phyloP scores from a whole-genome alignment of 2,888 invertebrate genomes.

The Troides helena region DNA sequence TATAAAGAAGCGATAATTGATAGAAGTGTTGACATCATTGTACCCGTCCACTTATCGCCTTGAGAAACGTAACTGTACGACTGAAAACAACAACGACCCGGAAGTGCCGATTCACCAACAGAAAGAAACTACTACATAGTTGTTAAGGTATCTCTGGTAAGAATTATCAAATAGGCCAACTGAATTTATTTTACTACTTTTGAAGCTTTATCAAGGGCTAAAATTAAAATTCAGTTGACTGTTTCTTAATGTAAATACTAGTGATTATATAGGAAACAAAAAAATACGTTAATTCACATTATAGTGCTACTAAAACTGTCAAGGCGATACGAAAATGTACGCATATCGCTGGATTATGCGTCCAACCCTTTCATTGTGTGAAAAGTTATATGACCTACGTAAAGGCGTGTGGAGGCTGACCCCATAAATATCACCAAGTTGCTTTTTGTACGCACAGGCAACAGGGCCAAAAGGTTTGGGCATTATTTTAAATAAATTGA shows the following conservation, averaged over 20 bases:
- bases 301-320: conserved; percentile 8
- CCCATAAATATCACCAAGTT: conserved; percentile 28
- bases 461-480: conserved; percentile 16
- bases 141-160: too few relatives aligned
- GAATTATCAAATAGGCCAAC: too few relatives aligned
- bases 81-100: too few relatives aligned
- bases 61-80: too few relatives aligned
- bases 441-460: conserved; percentile 25
- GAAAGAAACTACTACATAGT: too few relatives aligned
- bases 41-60: too few relatives aligned
- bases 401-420: conserved; percentile 13
- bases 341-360: conserved; percentile 16
- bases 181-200: too few relatives aligned
- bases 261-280: background rate
- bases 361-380: conserved; percentile 28
- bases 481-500: conserved; percentile 27
- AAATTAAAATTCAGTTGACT: too few relatives aligned
- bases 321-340: conserved; percentile 8
- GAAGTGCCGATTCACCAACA: too few relatives aligned
- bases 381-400: conserved; percentile 22
- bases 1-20: too few relatives aligned
- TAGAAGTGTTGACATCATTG: too few relatives aligned
- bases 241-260: background rate
- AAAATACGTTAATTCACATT: background rate
- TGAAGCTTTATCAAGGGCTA: too few relatives aligned